These are phyloP conservation scores for Rhynchopsitta pachyrhyncha DNA, from an alignment of 2,113 vertebrate genomes.

Conservation along the genomic window DNA sequence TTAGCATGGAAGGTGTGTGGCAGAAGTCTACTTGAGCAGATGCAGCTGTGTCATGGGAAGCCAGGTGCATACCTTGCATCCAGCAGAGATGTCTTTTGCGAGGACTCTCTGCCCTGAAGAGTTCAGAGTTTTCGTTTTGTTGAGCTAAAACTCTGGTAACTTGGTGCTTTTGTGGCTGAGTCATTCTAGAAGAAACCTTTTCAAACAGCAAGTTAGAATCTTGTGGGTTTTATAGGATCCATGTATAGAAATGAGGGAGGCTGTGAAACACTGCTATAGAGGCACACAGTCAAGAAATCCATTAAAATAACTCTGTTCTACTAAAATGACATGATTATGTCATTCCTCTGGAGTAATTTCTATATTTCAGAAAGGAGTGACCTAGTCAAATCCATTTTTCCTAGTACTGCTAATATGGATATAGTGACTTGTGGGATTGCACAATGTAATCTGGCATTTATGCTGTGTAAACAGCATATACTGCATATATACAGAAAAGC, in stretches of 20 bases:
- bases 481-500: neutral
- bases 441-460: neutral
- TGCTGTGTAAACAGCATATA: neutral
- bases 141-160: neutral
- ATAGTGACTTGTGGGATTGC: neutral
- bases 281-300: neutral
- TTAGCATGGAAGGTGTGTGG: neutral
- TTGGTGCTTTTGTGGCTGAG: neutral
- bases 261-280: neutral
- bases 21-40: neutral
- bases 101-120: neutral
- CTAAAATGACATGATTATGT: neutral
- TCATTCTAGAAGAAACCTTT: neutral
- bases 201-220: neutral
- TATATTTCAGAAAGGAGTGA: neutral
- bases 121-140: neutral
- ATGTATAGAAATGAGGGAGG: accelerated
- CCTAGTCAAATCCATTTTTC: neutral
- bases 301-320: neutral
- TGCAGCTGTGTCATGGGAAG: neutral
- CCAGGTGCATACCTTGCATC: neutral
- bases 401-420: accelerated
- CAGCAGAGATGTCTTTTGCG: neutral
- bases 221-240: neutral
- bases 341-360: neutral